These are phyloP conservation scores for Chaetorhynchus papuensis DNA, from an alignment of 2,113 vertebrate genomes.

Conservation along the genomic window DNA sequence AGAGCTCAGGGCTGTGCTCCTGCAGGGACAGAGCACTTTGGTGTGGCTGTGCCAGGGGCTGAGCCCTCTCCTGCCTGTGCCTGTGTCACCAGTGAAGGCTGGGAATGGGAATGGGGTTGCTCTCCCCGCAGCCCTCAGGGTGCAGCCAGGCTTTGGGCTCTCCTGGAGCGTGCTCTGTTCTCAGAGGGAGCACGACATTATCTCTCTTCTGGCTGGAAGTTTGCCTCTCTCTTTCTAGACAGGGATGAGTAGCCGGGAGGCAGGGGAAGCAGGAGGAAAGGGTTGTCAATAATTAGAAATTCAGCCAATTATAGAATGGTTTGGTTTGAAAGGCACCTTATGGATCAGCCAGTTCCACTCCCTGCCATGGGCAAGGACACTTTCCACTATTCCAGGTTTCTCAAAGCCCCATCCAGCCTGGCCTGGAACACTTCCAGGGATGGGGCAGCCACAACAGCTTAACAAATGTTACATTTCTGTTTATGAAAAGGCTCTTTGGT, in stretches of 20 bases:
- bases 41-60: not conserved
- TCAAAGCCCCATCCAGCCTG: not conserved
- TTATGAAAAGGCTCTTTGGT: not conserved
- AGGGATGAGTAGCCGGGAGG: not conserved
- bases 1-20: not conserved
- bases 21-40: not conserved
- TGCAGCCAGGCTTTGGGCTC: not conserved
- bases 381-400: not conserved
- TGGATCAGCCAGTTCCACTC: too few species aligned
- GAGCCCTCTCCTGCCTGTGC: not conserved
- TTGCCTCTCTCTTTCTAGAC: not conserved
- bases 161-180: not conserved
- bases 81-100: not conserved
- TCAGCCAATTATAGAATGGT: not conserved
- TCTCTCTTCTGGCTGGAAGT: not conserved
- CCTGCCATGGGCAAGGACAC: not conserved
- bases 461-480: not conserved
- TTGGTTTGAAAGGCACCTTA: not conserved
- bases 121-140: not conserved
- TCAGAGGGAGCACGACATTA: not conserved
- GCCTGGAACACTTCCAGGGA: not conserved
- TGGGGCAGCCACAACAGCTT: not conserved
- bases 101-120: not conserved
- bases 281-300: not conserved
- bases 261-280: not conserved